Percentiles rank a stretch among this genome's conserved stretches.
Evolutionary conservation across 2,888 invertebrate species (phyloP).

Genomic region (Hemicrepidius hirtus): DNA sequence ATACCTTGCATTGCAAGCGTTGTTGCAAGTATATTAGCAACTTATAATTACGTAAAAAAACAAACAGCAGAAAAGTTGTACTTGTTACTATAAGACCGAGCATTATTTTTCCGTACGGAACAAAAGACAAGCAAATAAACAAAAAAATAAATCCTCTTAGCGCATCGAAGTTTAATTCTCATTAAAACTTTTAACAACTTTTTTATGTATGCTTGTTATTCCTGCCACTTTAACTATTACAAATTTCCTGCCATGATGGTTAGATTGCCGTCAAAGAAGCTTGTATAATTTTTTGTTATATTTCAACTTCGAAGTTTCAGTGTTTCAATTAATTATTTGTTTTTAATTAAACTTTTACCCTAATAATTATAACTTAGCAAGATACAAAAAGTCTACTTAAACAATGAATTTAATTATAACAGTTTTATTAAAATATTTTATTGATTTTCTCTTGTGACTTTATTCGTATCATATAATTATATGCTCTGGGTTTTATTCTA

Average conservation of each 20-base stretch:
- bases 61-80: no score
- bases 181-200: conserved; percentile 19
- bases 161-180: conserved; percentile 11
- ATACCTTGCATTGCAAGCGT: no score
- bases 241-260: neutral
- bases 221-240: neutral
- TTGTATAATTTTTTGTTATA: neutral
- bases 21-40: no score
- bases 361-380: neutral
- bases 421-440: no score
- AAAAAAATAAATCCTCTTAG: conserved; percentile 22
- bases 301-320: neutral
- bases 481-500: no score
- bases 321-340: neutral
- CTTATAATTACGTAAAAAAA: no score
- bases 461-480: no score
- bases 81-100: no score
- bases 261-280: neutral
- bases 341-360: neutral
- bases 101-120: no score
- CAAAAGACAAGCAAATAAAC: neutral
- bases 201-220: conserved; percentile 11
- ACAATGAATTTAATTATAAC: neutral
- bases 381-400: neutral
- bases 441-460: no score